Evolutionary conservation across 1,140 invertebrate genomes (phyloP), one percentile per base, ranked within the genome.

Genomic region (Aphis craccivora): DNA sequence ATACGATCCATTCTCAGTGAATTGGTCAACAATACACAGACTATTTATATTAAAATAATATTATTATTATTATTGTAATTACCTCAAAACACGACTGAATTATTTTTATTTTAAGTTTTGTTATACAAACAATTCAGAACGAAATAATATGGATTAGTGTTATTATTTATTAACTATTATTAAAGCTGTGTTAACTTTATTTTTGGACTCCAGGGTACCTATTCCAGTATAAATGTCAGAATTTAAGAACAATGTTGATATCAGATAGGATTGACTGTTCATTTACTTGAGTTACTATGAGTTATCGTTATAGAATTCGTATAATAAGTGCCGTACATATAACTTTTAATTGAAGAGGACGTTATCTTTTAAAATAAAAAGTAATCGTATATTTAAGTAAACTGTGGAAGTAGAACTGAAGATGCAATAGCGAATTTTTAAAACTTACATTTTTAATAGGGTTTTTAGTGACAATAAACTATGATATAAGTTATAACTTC

Each of bases 1-100:
- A 94, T 84, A 92, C 51, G 23, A 94, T 94, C 48, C 45, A 93
- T 93, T 94, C 91, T 86, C 45, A 2, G 89, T 93, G n/a, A 93
- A 93, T 1, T 25, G 25, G 22, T 25, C 20, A 35, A 22, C 22
- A 81, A 81, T n/a, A 67, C 30, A 67, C 5, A 35, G 22, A 84
- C 23, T 2, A 84, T 25, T 43, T 37, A 84, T 84, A 40, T 40
- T 84, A 7, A 84, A 84, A 84, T 25, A 67, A 67, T 67, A n/a
- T 23, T 67, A 60, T 30, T 60, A 60, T 83, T 37, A 22, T 23
- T 83, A 83, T 48, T 67, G 30, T 76, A 45, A 51, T 91, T 91
- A 76, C 60, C 60, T 91, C 43, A 91, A 88, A 40, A 91, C 30
- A 30, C n/a, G 90, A 91, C 90, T 91, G 90, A 91, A 76, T 23